Base-by-base conservation (phyloP, 2,888 invertebrate species). In the Pristionchus mayeri region DNA sequence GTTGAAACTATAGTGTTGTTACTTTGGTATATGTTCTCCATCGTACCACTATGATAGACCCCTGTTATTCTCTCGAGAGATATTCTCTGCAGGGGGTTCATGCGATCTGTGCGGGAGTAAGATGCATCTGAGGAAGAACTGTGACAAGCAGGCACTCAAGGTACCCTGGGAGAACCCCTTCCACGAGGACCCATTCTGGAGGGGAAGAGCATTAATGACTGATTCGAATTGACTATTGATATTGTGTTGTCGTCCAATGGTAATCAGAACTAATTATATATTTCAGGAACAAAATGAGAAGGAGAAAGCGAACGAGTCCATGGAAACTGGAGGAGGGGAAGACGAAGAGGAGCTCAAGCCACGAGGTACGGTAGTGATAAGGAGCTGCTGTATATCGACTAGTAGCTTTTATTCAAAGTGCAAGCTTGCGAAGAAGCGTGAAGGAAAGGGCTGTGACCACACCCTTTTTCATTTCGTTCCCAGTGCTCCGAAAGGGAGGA, bases 121-220 rank as follows among this genome's bases (percentile, higher is more conserved):
- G 16, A 96, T 96, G 71, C 97, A 97, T 94, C 94, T 96, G 87
- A 95, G 95, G 89, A 96, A 95, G 93, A 96, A 96, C 92, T 96
- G 81, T 57, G 48, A 82, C 96, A 93, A 80, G 57, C 80, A 80
- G 37, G 57, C 40, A 50, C 50, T 78, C 27, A 78, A 78, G 76
- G 76, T 78, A 78, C 76, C 50, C 30, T 78, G 30, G 18, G 4
- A 13, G n/a, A n/a, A n/a, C n/a, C n/a, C n/a, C n/a, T n/a, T n/a
- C n/a, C n/a, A n/a, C n/a, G n/a, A n/a, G n/a, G n/a, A n/a, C n/a
- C n/a, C n/a, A n/a, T n/a, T n/a, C n/a, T n/a, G n/a, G n/a, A n/a
- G n/a, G n/a, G n/a, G n/a, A n/a, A n/a, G n/a, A n/a, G n/a, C n/a
- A n/a, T n/a, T n/a, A n/a, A n/a, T n/a, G n/a, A n/a, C n/a, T n/a